Evolutionary conservation across 2,797 vertebrate genomes (phyloP).

Genomic region (Pteropus rufus): DNA sequence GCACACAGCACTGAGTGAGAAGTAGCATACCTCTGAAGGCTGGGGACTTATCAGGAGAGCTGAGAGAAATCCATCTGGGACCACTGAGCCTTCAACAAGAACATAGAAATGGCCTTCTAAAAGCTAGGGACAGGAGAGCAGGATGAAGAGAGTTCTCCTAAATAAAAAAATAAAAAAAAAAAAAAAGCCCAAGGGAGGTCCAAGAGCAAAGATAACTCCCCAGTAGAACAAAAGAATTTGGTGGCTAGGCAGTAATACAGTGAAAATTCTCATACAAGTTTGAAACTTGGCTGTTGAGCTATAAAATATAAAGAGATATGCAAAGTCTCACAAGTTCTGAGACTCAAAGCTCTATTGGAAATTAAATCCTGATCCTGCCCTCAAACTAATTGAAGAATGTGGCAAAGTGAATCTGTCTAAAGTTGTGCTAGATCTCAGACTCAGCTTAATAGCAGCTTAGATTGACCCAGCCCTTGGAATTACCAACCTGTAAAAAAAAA

Average conservation of each 20-base stretch:
- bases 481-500: background rate
- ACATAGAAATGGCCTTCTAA: background rate
- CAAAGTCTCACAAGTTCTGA: background rate
- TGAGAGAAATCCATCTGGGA: background rate
- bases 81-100: background rate
- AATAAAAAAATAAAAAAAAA: background rate
- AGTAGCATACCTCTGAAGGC: background rate
- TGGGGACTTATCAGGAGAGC: background rate
- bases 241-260: background rate
- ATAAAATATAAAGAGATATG: background rate
- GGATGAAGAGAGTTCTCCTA: background rate
- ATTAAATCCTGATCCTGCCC: background rate
- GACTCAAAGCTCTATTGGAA: background rate
- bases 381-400: background rate
- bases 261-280: background rate
- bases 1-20: background rate
- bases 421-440: background rate
- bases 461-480: background rate
- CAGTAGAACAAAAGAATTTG: background rate
- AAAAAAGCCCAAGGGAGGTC: background rate
- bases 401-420: background rate
- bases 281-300: background rate
- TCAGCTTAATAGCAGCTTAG: background rate
- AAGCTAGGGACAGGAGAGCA: background rate
- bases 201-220: background rate